Percentiles rank a stretch among this genome's conserved stretches.
Evolutionary conservation across 2,888 invertebrate genomes (phyloP).

Genomic region (Luffia ferchaultella): DNA sequence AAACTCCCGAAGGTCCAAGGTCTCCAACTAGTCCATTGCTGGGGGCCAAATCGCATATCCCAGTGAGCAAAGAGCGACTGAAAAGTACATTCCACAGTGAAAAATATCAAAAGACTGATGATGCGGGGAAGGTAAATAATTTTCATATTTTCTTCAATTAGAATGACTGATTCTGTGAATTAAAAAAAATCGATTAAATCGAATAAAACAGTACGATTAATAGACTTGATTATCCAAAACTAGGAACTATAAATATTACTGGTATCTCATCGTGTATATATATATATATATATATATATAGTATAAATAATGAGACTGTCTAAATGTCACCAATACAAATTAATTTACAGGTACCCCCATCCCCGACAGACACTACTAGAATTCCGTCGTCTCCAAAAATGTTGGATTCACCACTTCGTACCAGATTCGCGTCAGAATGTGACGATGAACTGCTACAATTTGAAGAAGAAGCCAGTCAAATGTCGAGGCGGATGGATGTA

Average conservation of each 20-base stretch:
- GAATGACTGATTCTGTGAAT: no score
- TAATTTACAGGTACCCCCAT: neutral
- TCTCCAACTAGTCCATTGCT: constrained; percentile 13
- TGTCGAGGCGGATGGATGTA: constrained; percentile 65
- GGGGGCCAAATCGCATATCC: constrained; percentile 21
- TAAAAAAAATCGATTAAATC: no score
- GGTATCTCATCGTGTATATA: no score
- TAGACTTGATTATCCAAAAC: no score
- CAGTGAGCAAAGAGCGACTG: constrained; percentile 25
- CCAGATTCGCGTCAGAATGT: constrained; percentile 28
- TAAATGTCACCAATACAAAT: no score
- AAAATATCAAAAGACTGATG: constrained; percentile 32
- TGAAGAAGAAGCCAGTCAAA: constrained; percentile 45
- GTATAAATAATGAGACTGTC: no score
- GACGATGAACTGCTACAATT: constrained; percentile 36
- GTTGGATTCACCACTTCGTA: constrained; percentile 13
- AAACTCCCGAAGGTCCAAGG: constrained; percentile 1
- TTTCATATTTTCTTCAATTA: no score
- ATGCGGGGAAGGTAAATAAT: constrained; percentile 12
- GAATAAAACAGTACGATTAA: no score
- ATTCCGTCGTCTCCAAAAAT: constrained; percentile 11
- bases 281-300: no score
- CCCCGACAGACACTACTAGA: constrained; percentile 5
- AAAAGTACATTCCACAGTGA: constrained; percentile 18
- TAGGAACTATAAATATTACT: no score